Base-by-base conservation (phyloP, 2,797 vertebrate species). In the Bradypodion ventrale region DNA sequence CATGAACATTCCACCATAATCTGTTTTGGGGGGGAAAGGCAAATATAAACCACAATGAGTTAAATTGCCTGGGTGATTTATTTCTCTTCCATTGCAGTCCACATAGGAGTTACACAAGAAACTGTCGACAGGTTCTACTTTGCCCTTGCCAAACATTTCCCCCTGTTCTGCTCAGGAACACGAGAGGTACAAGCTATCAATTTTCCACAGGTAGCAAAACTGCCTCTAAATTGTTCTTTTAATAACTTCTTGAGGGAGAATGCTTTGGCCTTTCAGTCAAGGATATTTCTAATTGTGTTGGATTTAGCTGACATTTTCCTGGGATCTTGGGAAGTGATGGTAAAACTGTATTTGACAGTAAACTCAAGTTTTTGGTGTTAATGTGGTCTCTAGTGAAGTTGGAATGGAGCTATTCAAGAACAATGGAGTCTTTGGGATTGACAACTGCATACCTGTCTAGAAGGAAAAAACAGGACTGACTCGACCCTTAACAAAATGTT, bases 241-340 rank as follows among this genome's bases (percentile, higher is more conserved):
- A 93, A 94, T 93, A 94, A 92, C 87, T 93, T 94, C 86, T 92
- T 93, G 88, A 91, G 91, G 84, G 89, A 93, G 83, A 94, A 92
- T 75, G 90, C 29, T 75, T 87, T 89, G 83, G 88, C 87, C 88
- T 94, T 94, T 94, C 86, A 89, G 83, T 87, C 91, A 92, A 89
- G 66, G 72, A 85, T 92, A 85, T 15, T 32, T 93, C 92, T 94
- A 93, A 94, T 91, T 93, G 82, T 91, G 52, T 90, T 93, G 88
- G 66, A 91, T 94, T 94, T 94, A 85, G 68, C 75, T 92, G 93
- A 94, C 91, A 93, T 95, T 94, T 95, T 93, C 79, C 82, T 90
- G 86, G 82, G 88, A 91, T 89, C 83, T 92, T 87, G 83, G 42
- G 68, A 91, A 89, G 62, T 86, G 85, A 92, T 84, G 68, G 93